Conservation (phyloP, 2,888 invertebrate genomes). For the Nemapogon koenigi region DNA sequence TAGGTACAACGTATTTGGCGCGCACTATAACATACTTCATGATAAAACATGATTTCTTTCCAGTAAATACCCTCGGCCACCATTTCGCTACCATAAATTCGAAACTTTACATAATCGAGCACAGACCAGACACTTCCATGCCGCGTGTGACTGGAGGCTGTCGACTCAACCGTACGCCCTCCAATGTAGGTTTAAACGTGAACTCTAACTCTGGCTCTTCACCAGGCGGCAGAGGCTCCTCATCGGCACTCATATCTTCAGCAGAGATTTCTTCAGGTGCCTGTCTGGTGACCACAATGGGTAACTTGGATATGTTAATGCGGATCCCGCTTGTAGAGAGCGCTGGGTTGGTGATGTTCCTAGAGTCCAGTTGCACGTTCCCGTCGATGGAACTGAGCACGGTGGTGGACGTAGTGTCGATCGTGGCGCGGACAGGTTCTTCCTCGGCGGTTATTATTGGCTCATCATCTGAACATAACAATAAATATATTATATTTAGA, state of each 20-base stretch:
- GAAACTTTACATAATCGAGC: slow-evolving; percentile 82
- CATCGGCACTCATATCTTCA: slow-evolving; percentile 41
- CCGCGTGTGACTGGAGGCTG: slow-evolving; percentile 77
- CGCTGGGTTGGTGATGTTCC: slow-evolving; percentile 43
- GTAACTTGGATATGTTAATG: slow-evolving; percentile 81
- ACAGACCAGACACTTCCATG: slow-evolving; percentile 82
- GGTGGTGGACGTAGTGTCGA: slow-evolving; percentile 61
- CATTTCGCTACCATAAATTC: too few species aligned
- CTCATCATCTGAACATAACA: slow-evolving; percentile 45
- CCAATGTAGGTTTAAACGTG: slow-evolving; percentile 69
- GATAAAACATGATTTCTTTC: too few species aligned
- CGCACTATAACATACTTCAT: too few species aligned
- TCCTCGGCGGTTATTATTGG: slow-evolving; percentile 59
- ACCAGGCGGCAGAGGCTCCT: slow-evolving; percentile 66
- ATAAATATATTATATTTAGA: neutral
- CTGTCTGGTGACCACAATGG: slow-evolving; percentile 42
- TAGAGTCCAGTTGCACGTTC: slow-evolving; percentile 72
- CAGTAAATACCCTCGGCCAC: too few species aligned
- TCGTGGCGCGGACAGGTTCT: slow-evolving; percentile 28
- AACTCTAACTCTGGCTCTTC: slow-evolving; percentile 61
- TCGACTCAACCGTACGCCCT: slow-evolving; percentile 70
- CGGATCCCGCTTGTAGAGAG: slow-evolving; percentile 69
- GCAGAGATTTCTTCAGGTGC: slow-evolving; percentile 33
- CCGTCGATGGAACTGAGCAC: slow-evolving; percentile 77
- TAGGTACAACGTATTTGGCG: too few species aligned